phyloP scores from a whole-genome alignment of 2,888 invertebrate species.

The Entomobrya multifasciata region DNA sequence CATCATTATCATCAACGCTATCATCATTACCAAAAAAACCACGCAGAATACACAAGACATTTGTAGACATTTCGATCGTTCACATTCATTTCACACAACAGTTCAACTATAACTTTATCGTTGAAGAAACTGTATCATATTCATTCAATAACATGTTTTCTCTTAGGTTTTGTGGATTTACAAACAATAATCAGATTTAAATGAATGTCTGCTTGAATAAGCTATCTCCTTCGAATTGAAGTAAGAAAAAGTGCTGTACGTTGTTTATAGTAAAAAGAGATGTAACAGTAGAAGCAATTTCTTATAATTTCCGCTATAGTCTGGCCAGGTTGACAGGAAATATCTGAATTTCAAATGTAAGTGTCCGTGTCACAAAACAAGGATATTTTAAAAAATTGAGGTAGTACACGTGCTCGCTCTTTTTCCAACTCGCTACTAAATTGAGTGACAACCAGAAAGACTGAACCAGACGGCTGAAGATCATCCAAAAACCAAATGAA shows the following conservation, averaged over 20 bases:
- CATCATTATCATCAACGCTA: not conserved
- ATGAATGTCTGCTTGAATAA: not conserved
- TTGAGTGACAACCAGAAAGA: not conserved
- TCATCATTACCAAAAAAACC: not conserved
- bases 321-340: no score
- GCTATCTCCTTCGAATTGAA: no score
- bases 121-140: no score
- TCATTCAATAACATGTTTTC: no score
- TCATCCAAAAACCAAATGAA: not conserved
- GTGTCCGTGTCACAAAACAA: not conserved
- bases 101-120: not conserved
- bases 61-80: constrained; percentile 9
- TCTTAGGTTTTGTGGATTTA: not conserved
- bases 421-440: not conserved
- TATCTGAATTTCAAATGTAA: not conserved
- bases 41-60: not conserved
- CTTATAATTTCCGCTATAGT: no score
- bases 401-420: not conserved
- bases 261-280: no score
- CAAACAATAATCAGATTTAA: constrained; percentile 8
- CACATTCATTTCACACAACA: constrained; percentile 6
- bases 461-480: not conserved
- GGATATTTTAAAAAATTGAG: not conserved
- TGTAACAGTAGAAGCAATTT: no score
- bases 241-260: no score